These are phyloP conservation scores for Cydia strobilella DNA, from an alignment of 1,140 invertebrate genomes.

Conservation along the genomic window DNA sequence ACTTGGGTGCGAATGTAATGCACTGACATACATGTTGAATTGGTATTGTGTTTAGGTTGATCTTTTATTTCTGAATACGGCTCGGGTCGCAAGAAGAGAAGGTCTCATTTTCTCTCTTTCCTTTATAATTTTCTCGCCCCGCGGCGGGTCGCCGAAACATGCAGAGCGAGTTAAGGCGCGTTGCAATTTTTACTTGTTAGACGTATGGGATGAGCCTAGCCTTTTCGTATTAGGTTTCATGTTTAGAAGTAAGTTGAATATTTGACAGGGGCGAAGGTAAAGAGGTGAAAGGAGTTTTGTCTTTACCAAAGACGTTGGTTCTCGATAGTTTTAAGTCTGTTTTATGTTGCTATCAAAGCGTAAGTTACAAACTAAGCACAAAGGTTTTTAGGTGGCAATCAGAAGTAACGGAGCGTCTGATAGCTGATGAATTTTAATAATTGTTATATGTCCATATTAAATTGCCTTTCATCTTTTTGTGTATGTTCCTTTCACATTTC, in stretches of 20 bases:
- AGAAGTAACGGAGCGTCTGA: no score
- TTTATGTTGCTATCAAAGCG: no score
- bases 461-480: no score
- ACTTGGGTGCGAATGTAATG: neutral
- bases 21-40: neutral
- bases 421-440: no score
- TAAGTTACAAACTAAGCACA: no score
- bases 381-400: no score
- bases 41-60: neutral
- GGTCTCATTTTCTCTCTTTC: constrained; percentile 37
- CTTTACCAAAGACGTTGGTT: no score
- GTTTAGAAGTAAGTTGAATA: constrained; percentile 12
- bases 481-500: no score
- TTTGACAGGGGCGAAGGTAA: neutral
- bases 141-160: constrained; percentile 35
- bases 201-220: neutral
- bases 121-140: constrained; percentile 44
- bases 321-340: no score
- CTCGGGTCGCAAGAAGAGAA: neutral
- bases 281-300: neutral
- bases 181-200: constrained; percentile 33
- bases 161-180: constrained; percentile 33
- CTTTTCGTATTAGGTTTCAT: constrained; percentile 10
- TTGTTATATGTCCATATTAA: no score
- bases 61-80: neutral